These are phyloP conservation scores for Beroe forskalii DNA, from an alignment of 37 sponge, comb jelly and placozoan species.

Conservation along the genomic window DNA sequence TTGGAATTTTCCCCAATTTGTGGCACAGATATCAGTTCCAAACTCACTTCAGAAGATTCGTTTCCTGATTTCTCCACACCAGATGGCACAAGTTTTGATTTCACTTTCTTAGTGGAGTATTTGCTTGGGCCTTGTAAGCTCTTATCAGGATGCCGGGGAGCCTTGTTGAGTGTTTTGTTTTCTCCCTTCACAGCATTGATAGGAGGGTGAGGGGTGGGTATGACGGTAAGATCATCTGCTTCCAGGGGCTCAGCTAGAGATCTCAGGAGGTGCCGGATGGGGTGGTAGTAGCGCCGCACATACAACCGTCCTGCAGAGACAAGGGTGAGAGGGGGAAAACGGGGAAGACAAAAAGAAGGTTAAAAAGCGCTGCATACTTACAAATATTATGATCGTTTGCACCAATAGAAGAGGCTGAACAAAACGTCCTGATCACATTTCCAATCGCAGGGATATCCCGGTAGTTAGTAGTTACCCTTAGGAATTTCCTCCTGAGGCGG, in stretches of 20 bases:
- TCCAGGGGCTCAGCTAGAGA: neutral
- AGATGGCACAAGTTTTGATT: neutral
- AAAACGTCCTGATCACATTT: no score
- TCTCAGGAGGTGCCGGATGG: neutral
- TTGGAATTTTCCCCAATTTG: no score
- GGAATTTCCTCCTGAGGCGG: constrained; percentile 37
- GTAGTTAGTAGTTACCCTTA: no score
- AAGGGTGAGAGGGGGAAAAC: neutral
- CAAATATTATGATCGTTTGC: no score
- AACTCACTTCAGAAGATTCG: no score
- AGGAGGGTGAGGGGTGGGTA: constrained; percentile 18
- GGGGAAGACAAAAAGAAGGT: no score
- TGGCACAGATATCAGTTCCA: no score
- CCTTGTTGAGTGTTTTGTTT: neutral
- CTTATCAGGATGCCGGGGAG: neutral
- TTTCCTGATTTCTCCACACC: neutral
- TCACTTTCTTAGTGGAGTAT: no score
- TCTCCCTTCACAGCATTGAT: neutral
- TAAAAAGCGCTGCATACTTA: no score
- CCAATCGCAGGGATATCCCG: no score
- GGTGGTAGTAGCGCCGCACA: constrained; percentile 28
- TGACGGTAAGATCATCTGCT: neutral
- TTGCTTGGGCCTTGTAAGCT: no score
- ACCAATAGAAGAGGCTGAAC: no score
- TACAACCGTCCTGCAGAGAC: neutral